These are phyloP conservation scores for Nephotettix cincticeps DNA, from an alignment of 1,140 invertebrate genomes.

Conservation along the genomic window DNA sequence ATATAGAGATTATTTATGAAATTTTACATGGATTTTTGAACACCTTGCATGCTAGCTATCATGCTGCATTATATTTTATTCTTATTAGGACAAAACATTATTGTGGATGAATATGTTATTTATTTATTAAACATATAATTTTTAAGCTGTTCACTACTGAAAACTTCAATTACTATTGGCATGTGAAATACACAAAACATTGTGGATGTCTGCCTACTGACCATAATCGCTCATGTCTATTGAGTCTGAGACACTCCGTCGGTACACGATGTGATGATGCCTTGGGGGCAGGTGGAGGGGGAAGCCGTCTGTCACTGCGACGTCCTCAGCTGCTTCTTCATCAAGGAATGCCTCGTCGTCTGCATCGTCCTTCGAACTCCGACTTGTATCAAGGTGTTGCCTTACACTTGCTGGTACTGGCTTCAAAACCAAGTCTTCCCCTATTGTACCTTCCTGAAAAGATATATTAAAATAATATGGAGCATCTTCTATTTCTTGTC, in stretches of 20 bases:
- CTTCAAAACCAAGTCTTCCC: slow-evolving; percentile 81
- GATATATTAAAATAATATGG: no score
- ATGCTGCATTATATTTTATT: no score
- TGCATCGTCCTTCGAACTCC: slow-evolving; percentile 49
- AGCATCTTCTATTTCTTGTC: no score
- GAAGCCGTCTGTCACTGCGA: slow-evolving; percentile 46
- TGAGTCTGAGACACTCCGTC: slow-evolving; percentile 51
- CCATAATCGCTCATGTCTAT: slow-evolving; percentile 67
- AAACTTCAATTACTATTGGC: background rate
- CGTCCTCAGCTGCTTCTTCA: slow-evolving; percentile 54
- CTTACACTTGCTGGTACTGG: slow-evolving; percentile 70
- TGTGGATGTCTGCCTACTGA: slow-evolving; percentile 46
- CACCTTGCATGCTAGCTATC: no score
- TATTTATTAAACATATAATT: background rate
- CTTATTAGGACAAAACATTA: no score
- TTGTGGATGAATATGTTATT: no score
- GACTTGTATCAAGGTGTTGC: slow-evolving; percentile 43
- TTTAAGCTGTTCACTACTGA: no score
- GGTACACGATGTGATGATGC: slow-evolving; percentile 62
- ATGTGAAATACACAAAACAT: background rate
- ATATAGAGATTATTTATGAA: no score
- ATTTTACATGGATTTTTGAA: no score
- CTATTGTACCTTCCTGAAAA: slow-evolving; percentile 84
- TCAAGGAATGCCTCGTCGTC: slow-evolving; percentile 77
- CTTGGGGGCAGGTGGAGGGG: slow-evolving; percentile 46